These are phyloP conservation scores for Clarias platycephalus DNA, from an alignment of 2,797 vertebrate species.

Conservation along the genomic window DNA sequence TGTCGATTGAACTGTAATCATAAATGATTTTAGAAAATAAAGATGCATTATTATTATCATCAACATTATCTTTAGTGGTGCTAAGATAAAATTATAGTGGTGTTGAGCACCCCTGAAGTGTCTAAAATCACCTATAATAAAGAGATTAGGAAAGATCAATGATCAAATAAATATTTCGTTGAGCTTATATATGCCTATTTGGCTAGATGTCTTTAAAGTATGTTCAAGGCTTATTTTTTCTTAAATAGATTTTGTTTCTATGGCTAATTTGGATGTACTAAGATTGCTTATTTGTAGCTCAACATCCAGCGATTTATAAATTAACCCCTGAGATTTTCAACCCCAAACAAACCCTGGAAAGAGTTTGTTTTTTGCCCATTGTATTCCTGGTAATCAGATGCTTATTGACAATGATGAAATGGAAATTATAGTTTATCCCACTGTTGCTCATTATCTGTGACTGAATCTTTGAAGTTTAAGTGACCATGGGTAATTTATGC, in stretches of 20 bases:
- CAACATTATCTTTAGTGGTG: too few relatives aligned
- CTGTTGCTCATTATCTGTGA: slow-evolving; percentile 57
- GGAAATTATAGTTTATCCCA: slow-evolving; percentile 66
- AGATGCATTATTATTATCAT: too few relatives aligned
- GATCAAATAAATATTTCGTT: background rate
- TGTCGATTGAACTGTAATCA: too few relatives aligned
- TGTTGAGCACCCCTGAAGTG: too few relatives aligned
- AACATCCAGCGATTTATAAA: slow-evolving; percentile 42
- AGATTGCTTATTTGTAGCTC: background rate
- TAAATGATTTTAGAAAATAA: too few relatives aligned
- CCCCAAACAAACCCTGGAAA: background rate
- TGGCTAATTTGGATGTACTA: slow-evolving; percentile 5
- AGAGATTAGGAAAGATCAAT: background rate
- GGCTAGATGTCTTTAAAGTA: background rate
- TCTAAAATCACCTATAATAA: background rate
- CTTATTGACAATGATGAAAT: slow-evolving; percentile 67
- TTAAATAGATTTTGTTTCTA: background rate
- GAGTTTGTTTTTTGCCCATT: background rate
- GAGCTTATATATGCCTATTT: background rate
- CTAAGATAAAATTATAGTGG: too few relatives aligned
- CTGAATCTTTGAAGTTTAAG: slow-evolving; percentile 58
- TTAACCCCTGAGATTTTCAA: background rate
- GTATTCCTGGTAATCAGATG: slow-evolving; percentile 56
- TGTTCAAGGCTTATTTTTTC: background rate
- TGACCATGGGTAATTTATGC: slow-evolving; percentile 71